Evolutionary conservation across 1,140 invertebrate genomes (phyloP), one percentile per base, ranked within the genome.

Genomic region (Papilio helenus): DNA sequence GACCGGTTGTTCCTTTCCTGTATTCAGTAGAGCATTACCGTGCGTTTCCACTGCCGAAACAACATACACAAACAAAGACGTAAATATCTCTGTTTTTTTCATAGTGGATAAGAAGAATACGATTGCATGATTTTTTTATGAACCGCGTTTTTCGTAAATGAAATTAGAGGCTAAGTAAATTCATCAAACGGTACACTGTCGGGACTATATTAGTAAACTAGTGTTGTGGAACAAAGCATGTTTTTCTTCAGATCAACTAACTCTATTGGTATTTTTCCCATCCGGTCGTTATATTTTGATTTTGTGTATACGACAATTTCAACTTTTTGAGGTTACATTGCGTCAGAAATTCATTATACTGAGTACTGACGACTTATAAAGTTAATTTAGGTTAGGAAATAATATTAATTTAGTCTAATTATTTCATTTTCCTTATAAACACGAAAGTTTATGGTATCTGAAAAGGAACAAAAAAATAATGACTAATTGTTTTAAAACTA

Each of bases 1-100:
- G 61, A 68, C 61, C 51, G 51, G 51, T 55, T 55, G 51, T 55
- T 55, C 51, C 61, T 68, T 68, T 68, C 23, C 61, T 68, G 61
- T 68, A 68, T 16, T 26, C 26, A 68, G 23, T 68, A 26, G 26
- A 68, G 26, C 44, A 46, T 46, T 16, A 46, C 10, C 61, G 61
- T 68, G 61, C 3, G 26, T 68, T 68, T 29, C 10, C 23, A 68
- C 12, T 20, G n/a, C 2, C 0, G 55, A 14, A 46, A 46, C 51
- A 55, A 7, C 2, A 8, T 9, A 18, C n/a, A 20, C 1, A 55
- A n/a, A 55, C n/a, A 51, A 39, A 39, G 34, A 39, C 34, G 34
- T 51, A 5, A 14, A 2, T 49, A 16, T 51, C 12, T 51, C 18
- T 51, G 16, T 18, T 2, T 51, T 51, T 51, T 18, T 5, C 16